Percentiles rank a stretch among this genome's conserved stretches.
phyloP scores from a whole-genome alignment of 2,888 invertebrate species.

The Seira sanloemensis region DNA sequence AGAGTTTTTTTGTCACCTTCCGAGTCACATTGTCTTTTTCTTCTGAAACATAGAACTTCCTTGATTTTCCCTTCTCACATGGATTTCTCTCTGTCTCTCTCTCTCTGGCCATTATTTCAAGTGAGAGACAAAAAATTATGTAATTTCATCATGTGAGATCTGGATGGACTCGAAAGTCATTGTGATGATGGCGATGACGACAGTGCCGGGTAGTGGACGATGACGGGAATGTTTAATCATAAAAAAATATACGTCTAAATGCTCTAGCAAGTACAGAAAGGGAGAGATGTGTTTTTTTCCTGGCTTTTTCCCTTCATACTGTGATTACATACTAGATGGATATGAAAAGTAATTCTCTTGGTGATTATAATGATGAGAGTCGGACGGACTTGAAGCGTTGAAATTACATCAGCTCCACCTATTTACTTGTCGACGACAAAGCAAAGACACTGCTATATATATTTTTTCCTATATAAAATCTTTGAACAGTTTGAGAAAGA shows the following conservation, averaged over 20 bases:
- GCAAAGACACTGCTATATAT: slow-evolving; percentile 13
- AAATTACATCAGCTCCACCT: slow-evolving; percentile 67
- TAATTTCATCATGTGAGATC: slow-evolving; percentile 3
- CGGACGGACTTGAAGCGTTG: slow-evolving; percentile 60
- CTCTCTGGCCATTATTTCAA: slow-evolving; percentile 18
- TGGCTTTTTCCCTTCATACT: too few relatives aligned
- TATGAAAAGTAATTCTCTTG: slow-evolving; percentile 32
- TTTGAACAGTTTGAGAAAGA: background rate
- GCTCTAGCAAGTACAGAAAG: too few relatives aligned
- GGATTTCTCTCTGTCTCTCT: background rate
- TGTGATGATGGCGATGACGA: slow-evolving; percentile 12
- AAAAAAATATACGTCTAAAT: slow-evolving; percentile 32
- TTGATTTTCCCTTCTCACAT: background rate
- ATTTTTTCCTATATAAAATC: background rate
- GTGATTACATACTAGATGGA: background rate
- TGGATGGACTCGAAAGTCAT: slow-evolving; percentile 39
- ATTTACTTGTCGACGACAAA: slow-evolving; percentile 61
- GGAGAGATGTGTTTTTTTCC: too few relatives aligned
- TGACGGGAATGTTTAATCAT: slow-evolving; percentile 40
- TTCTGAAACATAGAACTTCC: background rate
- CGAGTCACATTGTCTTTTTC: slow-evolving; percentile 32
- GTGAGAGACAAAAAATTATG: slow-evolving; percentile 40
- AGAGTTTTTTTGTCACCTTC: slow-evolving; percentile 31
- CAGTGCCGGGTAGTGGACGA: background rate
- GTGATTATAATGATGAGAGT: slow-evolving; percentile 41